A percentile compares a stretch with the other conserved stretches of the same genome.
Conservation (phyloP, 2,113 vertebrate species). For the Strix uralensis region DNA sequence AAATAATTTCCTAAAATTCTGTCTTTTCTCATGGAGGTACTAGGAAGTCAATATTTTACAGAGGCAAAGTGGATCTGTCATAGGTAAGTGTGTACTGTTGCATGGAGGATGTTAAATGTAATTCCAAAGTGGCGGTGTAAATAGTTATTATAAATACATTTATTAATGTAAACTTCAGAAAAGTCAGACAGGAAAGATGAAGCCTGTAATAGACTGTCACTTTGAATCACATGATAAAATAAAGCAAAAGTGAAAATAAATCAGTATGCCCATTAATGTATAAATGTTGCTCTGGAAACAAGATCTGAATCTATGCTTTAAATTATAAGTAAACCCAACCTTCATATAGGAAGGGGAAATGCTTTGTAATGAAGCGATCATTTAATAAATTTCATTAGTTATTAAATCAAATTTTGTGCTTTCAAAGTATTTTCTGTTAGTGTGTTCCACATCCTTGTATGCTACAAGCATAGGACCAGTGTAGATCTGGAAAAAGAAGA, state of each 20-base stretch:
- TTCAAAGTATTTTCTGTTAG: neutral
- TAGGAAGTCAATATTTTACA: neutral
- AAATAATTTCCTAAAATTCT: neutral
- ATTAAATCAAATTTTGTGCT: slow-evolving; percentile 30
- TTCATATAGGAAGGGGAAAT: neutral
- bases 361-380: slow-evolving; percentile 33
- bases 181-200: neutral
- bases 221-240: neutral
- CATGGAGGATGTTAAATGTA: neutral
- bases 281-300: neutral
- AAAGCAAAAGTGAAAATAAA: neutral
- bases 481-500: slow-evolving; percentile 14
- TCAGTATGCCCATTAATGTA: neutral
- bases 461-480: neutral
- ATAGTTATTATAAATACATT: neutral
- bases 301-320: slow-evolving; percentile 7
- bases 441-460: neutral
- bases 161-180: neutral
- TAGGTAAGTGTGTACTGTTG: neutral
- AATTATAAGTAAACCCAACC: slow-evolving; percentile 21
- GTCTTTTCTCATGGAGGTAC: neutral
- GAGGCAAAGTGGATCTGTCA: neutral
- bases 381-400: slow-evolving; percentile 50
- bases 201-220: neutral
- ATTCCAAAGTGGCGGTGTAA: neutral